These are phyloP conservation scores for Cichladusa arquata DNA, from an alignment of 2,113 vertebrate genomes.

Conservation along the genomic window DNA sequence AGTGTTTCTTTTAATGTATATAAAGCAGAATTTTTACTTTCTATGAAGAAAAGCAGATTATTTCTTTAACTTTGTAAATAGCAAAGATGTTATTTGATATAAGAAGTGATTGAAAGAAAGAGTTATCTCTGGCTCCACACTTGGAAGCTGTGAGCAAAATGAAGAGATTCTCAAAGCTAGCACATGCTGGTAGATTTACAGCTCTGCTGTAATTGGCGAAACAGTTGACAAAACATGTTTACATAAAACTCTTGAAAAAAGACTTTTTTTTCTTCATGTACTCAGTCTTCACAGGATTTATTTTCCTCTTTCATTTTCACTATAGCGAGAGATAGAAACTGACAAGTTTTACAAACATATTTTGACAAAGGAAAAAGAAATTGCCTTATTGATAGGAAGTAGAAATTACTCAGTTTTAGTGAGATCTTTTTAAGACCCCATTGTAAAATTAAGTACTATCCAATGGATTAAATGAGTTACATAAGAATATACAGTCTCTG, in stretches of 20 bases:
- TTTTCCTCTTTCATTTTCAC: not conserved
- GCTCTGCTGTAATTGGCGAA: conserved; percentile 12
- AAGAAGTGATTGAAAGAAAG: not conserved
- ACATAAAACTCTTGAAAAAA: not conserved
- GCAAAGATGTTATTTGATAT: not conserved
- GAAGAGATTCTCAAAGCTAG: conserved; percentile 1
- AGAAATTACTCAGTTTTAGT: not conserved
- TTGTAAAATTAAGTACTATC: not conserved
- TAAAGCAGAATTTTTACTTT: not conserved
- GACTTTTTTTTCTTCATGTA: not conserved
- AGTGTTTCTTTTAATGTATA: not conserved
- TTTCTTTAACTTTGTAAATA: not conserved
- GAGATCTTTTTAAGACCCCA: not conserved
- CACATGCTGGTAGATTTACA: conserved; percentile 27
- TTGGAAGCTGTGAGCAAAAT: conserved; percentile 17
- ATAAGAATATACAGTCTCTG: not conserved
- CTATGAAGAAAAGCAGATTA: not conserved
- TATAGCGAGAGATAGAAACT: not conserved
- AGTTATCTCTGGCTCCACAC: not conserved
- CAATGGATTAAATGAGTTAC: not conserved
- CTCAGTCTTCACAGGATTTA: not conserved
- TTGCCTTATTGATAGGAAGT: not conserved
- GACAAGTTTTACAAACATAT: not conserved
- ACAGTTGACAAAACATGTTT: conserved; percentile 14
- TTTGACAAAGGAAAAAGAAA: not conserved